Evolutionary conservation across 2,113 vertebrate genomes (phyloP).

Genomic region (Alectura lathami): DNA sequence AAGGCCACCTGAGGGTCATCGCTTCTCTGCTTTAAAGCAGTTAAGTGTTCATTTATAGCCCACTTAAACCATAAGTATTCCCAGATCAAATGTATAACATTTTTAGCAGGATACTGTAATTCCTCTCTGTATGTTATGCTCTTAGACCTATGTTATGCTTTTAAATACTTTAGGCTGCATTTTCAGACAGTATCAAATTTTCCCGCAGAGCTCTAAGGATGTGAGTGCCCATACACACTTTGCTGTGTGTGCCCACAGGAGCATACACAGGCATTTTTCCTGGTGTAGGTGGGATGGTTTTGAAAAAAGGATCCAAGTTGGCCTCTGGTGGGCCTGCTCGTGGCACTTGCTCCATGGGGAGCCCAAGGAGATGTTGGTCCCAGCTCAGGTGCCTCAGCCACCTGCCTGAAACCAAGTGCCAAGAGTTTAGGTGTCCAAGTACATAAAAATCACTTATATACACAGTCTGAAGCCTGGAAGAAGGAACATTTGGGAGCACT

Average conservation of each 20-base stretch:
- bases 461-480: not conserved
- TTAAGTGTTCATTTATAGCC: slow-evolving; percentile 52
- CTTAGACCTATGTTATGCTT: too few species aligned
- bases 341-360: not conserved
- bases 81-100: slow-evolving; percentile 29
- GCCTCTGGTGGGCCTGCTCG: not conserved
- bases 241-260: not conserved
- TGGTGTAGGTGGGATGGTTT: not conserved
- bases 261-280: not conserved
- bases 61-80: slow-evolving; percentile 31
- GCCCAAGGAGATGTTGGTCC: not conserved
- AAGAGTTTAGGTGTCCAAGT: not conserved
- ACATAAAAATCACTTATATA: not conserved
- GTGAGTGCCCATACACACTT: not conserved
- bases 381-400: not conserved
- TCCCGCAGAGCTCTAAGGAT: not conserved
- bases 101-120: not conserved
- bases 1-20: slow-evolving; percentile 40
- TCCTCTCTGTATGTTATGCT: not conserved
- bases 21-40: slow-evolving; percentile 25
- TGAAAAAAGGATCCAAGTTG: not conserved
- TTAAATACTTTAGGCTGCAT: slow-evolving; percentile 25
- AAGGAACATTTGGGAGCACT: not conserved
- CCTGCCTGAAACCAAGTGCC: not conserved
- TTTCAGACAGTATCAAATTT: slow-evolving; percentile 11